Conservation (phyloP, 2,113 vertebrate species). For the Ahaetulla prasina region DNA sequence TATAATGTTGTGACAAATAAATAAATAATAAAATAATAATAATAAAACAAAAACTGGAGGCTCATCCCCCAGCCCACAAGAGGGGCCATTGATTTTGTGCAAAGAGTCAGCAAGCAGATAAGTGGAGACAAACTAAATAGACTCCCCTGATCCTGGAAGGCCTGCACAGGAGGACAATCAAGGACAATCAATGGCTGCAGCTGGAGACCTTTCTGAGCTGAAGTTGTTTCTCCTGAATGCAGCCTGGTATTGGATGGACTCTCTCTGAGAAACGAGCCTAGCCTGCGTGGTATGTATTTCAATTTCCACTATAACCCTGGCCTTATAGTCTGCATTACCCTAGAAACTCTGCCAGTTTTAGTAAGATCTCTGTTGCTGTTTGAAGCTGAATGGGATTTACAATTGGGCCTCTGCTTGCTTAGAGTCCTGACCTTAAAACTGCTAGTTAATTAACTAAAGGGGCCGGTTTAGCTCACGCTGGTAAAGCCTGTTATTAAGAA, state of each 20-base stretch:
- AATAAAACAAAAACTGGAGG: too few relatives aligned
- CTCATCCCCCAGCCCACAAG: neutral
- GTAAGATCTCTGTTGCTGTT: neutral
- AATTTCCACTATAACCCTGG: neutral
- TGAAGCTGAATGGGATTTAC: neutral
- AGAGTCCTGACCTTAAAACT: neutral
- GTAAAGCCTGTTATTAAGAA: too few relatives aligned
- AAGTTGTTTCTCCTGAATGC: neutral
- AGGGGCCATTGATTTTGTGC: neutral
- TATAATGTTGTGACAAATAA: too few relatives aligned
- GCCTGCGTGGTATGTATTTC: neutral
- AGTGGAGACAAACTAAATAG: neutral
- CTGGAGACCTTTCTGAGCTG: neutral
- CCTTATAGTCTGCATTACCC: neutral
- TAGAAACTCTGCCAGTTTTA: neutral
- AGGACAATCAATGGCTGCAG: neutral
- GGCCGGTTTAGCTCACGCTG: too few relatives aligned
- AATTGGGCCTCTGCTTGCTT: neutral
- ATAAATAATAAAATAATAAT: too few relatives aligned
- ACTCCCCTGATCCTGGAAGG: neutral
- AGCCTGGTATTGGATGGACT: neutral
- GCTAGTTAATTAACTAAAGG: neutral
- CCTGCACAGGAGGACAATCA: neutral
- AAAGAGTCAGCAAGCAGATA: neutral
- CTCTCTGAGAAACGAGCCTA: neutral